Base-by-base conservation (phyloP, 2,797 vertebrate genomes). In the Melanotaenia maccullochi region DNA sequence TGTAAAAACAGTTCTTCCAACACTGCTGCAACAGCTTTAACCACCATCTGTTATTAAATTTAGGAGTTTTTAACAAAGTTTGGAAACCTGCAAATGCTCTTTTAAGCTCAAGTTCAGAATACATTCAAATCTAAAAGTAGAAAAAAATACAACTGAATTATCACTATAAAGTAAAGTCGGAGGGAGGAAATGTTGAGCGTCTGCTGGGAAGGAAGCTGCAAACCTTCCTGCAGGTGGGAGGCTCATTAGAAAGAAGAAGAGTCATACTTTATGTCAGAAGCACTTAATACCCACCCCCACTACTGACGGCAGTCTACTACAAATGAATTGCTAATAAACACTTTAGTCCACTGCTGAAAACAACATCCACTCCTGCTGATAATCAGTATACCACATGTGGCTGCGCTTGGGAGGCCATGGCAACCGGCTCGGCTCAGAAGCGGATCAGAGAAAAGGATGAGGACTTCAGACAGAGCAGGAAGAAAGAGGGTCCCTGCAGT, bases 311-410 rank as follows among this genome's bases (percentile, higher is more conserved):
- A 84, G 79, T 73, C 81, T 76, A 64, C 67, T 12, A 71, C 80
- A 70, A 68, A 59, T 82, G 80, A 84, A 82, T 79, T 70, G 16
- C 75, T 83, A 88, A 89, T 81, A 62, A 88, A 85, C 85, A 82
- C 85, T 91, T 79, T 68, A 76, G 77, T 79, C 73, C 4, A 0
- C 4, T 16, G 75, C 56, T 36, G 81, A 81, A 71, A 55, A 75
- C 60, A 72, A 71, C 75, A 85, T 84, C 76, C 51, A 82, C 73
- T 75, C 61, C 61, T 54, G 73, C 65, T 85, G 72, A 80, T 74
- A 80, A 79, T 86, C 75, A 73, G 76, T 14, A 38, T 54, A 20
- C 69, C 56, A 62, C 35, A 38, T 71, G 81, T 28, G 42, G 67
- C 67, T 22, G 70, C 51, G 69, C 77, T 78, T 55, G 55, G 73